A percentile compares a stretch with the other conserved stretches of the same genome.
phyloP scores from a whole-genome alignment of 2,797 vertebrate genomes.

The Anomalospiza imberbis region DNA sequence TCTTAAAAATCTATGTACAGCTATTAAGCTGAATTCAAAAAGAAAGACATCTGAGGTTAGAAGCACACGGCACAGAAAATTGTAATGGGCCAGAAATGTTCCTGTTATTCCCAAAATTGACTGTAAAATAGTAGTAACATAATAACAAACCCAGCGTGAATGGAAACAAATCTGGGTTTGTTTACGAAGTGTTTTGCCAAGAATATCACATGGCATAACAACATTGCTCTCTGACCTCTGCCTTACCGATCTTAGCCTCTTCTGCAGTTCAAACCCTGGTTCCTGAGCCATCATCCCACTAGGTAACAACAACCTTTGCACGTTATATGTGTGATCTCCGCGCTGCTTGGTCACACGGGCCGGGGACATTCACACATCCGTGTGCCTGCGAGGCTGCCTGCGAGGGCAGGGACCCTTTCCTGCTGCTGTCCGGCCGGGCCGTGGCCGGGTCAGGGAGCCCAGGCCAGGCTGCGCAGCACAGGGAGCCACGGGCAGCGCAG shows the following conservation, averaged over 20 bases:
- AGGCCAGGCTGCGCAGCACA: rapidly evolving
- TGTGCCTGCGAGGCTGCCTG: too few species aligned
- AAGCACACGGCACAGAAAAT: rapidly evolving
- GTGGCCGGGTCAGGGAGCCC: rapidly evolving
- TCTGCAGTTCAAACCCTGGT: background rate
- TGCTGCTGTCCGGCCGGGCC: background rate
- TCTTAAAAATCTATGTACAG: background rate
- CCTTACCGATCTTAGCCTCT: background rate
- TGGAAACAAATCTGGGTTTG: background rate
- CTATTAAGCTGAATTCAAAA: background rate
- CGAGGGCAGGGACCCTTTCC: rapidly evolving
- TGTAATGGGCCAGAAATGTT: background rate
- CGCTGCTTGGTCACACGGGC: rapidly evolving
- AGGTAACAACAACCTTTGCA: rapidly evolving
- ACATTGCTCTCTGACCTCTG: background rate
- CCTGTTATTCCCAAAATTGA: background rate
- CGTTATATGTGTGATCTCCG: rapidly evolving
- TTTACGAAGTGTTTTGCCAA: rapidly evolving
- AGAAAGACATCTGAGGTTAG: background rate
- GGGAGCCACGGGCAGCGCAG: rapidly evolving
- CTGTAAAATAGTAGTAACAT: rapidly evolving
- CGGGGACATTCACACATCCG: background rate
- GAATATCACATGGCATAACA: rapidly evolving
- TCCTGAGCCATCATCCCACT: background rate
- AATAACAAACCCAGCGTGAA: rapidly evolving